Conservation (phyloP, 2,888 invertebrate species). For the Monopis laevigella region DNA sequence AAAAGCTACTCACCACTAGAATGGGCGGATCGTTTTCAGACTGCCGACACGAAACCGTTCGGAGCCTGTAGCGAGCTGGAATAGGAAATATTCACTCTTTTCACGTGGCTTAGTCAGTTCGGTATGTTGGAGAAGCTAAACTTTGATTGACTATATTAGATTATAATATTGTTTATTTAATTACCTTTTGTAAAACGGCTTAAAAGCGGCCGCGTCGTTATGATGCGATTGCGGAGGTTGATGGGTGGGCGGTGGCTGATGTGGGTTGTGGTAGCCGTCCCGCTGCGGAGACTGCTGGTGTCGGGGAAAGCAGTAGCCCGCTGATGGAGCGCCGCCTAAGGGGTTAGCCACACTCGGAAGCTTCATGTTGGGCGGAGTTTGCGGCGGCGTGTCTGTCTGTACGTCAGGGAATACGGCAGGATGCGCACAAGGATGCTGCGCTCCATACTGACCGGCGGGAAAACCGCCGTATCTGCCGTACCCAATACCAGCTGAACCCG, state of each 20-base stretch:
- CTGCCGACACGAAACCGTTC: conserved; percentile 80
- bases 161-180: too few species aligned
- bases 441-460: conserved; percentile 69
- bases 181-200: conserved; percentile 92
- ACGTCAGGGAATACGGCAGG: conserved; percentile 86
- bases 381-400: conserved; percentile 90
- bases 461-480: conserved; percentile 75
- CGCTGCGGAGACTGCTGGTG: conserved; percentile 65
- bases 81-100: conserved; percentile 49
- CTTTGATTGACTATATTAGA: too few species aligned
- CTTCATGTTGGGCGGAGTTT: conserved; percentile 95
- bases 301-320: conserved; percentile 61
- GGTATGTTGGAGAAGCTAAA: too few species aligned
- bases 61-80: conserved; percentile 76
- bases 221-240: conserved; percentile 58
- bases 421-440: conserved; percentile 67
- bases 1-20: conserved; percentile 42
- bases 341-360: conserved; percentile 82
- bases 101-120: conserved; percentile 31
- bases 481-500: conserved; percentile 62
- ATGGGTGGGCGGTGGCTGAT: conserved; percentile 57
- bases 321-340: conserved; percentile 64
- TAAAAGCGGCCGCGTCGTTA: conserved; percentile 78
- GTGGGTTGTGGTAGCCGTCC: conserved; percentile 65
- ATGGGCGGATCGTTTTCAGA: conserved; percentile 66